phyloP scores from a whole-genome alignment of 2,113 vertebrate species.

The Petroica traversi region DNA sequence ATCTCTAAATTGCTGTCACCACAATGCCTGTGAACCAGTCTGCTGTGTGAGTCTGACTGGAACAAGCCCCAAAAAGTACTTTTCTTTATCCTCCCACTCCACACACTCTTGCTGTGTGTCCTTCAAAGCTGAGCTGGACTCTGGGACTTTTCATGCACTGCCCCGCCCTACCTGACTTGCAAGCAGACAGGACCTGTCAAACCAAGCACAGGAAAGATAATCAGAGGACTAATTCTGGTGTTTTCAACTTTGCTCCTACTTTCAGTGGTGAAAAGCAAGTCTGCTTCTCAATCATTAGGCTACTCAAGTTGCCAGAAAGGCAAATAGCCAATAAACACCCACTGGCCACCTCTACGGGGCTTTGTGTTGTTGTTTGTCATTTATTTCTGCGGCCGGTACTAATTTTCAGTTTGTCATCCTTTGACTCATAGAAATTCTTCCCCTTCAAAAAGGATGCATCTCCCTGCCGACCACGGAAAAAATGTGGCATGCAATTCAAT shows the following conservation, averaged over 20 bases:
- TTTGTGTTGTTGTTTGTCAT: constrained; percentile 50
- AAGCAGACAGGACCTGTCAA: not conserved
- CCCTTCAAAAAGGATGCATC: constrained; percentile 68
- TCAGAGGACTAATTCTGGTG: not conserved
- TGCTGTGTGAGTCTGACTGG: not conserved
- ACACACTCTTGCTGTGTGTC: not conserved
- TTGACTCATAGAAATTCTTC: constrained; percentile 64
- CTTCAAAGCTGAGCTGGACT: not conserved
- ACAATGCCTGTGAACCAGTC: not conserved
- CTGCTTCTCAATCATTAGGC: not conserved
- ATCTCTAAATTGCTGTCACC: not conserved
- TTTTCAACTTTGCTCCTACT: constrained; percentile 23
- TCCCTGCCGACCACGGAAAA: constrained; percentile 74
- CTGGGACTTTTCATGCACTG: not conserved
- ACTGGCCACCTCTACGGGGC: not conserved
- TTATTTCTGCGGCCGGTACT: constrained; percentile 61
- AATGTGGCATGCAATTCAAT: constrained; percentile 68
- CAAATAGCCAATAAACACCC: constrained; percentile 40
- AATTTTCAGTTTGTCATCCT: constrained; percentile 74
- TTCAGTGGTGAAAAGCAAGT: constrained; percentile 30
- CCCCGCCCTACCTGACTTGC: not conserved
- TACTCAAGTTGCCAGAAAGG: constrained; percentile 14
- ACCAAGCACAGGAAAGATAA: not conserved
- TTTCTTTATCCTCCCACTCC: not conserved
- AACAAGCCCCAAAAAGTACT: not conserved